These are phyloP conservation scores for Holotrichia oblita DNA, from an alignment of 1,140 invertebrate genomes.

Conservation along the genomic window DNA sequence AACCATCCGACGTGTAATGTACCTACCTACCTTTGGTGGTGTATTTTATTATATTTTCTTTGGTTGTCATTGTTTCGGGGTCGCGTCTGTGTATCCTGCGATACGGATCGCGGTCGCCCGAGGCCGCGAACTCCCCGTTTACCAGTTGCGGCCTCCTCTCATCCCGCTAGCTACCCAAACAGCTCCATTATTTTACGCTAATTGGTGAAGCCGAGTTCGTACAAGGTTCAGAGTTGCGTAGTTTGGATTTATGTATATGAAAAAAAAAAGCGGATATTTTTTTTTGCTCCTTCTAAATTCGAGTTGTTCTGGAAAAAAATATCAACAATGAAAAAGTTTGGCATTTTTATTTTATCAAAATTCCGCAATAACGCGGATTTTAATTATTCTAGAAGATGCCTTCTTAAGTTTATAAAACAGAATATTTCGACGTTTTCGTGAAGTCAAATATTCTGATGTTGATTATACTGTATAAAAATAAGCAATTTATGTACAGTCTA, in stretches of 20 bases:
- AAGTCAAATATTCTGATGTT: too few species aligned
- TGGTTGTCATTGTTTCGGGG: slow-evolving; percentile 44
- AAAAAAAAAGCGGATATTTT: background rate
- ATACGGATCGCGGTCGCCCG: slow-evolving; percentile 17
- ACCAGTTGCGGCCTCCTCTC: background rate
- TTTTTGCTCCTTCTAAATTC: background rate
- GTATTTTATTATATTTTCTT: slow-evolving; percentile 40
- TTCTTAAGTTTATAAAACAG: too few species aligned
- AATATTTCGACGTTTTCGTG: too few species aligned
- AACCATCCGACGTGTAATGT: background rate
- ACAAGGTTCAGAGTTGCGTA: slow-evolving; percentile 11
- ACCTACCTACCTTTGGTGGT: background rate
- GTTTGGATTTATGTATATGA: background rate
- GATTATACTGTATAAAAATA: too few species aligned
- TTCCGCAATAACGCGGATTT: too few species aligned
- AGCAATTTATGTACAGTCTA: too few species aligned
- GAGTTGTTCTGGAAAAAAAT: background rate
- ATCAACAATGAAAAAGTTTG: too few species aligned
- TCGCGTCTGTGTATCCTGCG: background rate
- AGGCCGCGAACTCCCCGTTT: slow-evolving; percentile 21
- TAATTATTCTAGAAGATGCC: too few species aligned
- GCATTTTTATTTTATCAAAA: too few species aligned
- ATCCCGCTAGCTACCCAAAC: slow-evolving; percentile 31
- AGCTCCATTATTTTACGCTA: slow-evolving; percentile 45
- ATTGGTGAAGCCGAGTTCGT: slow-evolving; percentile 38